Conservation (phyloP, 2,113 vertebrate species). For the Colossoma macropomum region DNA sequence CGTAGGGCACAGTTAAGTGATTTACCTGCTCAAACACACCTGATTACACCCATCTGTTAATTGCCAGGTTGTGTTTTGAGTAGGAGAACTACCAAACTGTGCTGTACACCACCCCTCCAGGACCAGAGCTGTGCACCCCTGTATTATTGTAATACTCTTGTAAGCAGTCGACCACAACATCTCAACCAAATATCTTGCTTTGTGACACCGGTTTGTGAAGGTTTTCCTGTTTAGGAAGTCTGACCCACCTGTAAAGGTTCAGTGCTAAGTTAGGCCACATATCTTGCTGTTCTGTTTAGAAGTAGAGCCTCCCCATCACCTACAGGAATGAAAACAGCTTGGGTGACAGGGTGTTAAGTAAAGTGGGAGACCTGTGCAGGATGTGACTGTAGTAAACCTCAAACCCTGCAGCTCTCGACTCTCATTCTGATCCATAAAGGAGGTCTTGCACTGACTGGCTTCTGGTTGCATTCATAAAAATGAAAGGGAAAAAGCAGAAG, state of each 20-base stretch:
- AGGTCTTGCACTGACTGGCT: conserved; percentile 57
- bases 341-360: conserved; percentile 21
- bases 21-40: too few species aligned
- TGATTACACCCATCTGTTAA: too few species aligned
- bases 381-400: conserved; percentile 23
- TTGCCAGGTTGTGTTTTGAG: too few species aligned
- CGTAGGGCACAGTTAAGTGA: too few species aligned
- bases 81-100: too few species aligned
- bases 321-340: conserved; percentile 15
- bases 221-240: not conserved
- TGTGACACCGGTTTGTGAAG: not conserved
- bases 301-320: conserved; percentile 4
- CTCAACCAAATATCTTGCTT: not conserved
- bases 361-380: conserved; percentile 36
- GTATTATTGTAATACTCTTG: not conserved
- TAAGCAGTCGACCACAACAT: not conserved
- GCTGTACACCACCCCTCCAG: too few species aligned
- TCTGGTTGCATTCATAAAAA: conserved; percentile 68
- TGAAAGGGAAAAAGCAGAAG: conserved; percentile 52
- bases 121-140: too few species aligned
- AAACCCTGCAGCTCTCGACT: conserved; percentile 44
- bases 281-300: conserved; percentile 12
- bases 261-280: not conserved
- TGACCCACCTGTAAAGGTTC: not conserved
- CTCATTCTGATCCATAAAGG: conserved; percentile 55